Base-by-base conservation (phyloP, 2,113 vertebrate species). In the Etheostoma spectabile region DNA sequence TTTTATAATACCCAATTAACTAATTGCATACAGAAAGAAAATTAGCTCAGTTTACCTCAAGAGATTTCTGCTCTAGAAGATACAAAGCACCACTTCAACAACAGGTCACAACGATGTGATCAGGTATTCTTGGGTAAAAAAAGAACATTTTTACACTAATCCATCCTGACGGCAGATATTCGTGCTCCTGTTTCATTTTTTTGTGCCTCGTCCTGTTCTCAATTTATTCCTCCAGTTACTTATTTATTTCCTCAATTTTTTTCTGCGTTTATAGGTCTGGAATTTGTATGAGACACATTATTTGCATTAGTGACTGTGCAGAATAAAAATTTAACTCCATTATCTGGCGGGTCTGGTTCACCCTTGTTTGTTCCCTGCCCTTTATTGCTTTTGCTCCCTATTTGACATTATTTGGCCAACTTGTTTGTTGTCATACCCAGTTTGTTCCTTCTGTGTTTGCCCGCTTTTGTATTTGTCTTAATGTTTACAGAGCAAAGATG, bases 401-500 rank as follows among this genome's bases (percentile, higher is more conserved):
- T 88, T 91, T 86, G 71, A 87, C 78, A 80, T 90, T 84, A 86
- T 91, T 90, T 88, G 90, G 79, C 78, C 86, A 83, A 82, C 89
- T 86, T 92, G 88, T 92, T 91, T 91, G 87, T 88, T 93, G 91
- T 90, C 89, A 87, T 84, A 83, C 57, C 15, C 82, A 53, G 79
- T 94, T 91, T 91, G 85, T 83, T 90, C 82, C 5, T 66, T 79
- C 79, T 77, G 61, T 84, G 88, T 91, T 90, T 84, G 74, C 51
- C 82, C 73, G 74, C 48, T 19, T 86, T 78, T 74, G 42, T 88
- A 67, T 89, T 87, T 89, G 88, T 86, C 51, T 75, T 75, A 61
- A 19, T 87, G 86, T 90, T 90, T 91, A 78, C 83, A 51, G 71
- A 72, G 72, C n/a, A 70, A 27, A 68, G 49, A 74, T 60, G 65